phyloP scores from a whole-genome alignment of 2,888 invertebrate genomes.

The Portevinia maculata region DNA sequence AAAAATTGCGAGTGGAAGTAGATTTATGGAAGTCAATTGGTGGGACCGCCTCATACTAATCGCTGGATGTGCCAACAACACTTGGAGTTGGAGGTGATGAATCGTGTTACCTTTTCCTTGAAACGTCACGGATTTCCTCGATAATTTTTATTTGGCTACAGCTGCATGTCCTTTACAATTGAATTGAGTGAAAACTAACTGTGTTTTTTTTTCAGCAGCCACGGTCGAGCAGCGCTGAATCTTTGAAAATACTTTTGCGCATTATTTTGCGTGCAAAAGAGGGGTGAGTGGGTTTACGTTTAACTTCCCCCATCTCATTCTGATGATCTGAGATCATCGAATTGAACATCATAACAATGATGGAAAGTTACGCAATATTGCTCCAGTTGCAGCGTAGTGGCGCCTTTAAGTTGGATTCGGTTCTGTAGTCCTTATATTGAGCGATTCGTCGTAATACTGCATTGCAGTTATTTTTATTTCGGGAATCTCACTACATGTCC shows the following conservation, averaged over 20 bases:
- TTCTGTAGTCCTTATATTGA: neutral
- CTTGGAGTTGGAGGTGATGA: neutral
- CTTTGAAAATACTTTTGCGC: neutral
- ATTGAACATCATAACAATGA: neutral
- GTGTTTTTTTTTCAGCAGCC: neutral
- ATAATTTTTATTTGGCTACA: neutral
- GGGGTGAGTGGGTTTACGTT: neutral
- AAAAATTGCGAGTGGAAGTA: slow-evolving; percentile 24
- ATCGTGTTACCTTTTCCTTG: neutral
- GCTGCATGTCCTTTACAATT: neutral
- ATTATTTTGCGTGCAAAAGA: neutral
- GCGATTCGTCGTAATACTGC: neutral
- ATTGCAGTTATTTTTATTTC: neutral
- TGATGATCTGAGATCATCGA: slow-evolving; percentile 6
- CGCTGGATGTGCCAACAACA: neutral
- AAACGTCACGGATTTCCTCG: neutral
- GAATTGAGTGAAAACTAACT: neutral
- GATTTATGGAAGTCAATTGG: slow-evolving; percentile 45
- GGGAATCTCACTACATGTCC: slow-evolving; percentile 4
- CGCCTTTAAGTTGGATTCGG: neutral
- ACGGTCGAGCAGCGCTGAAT: neutral
- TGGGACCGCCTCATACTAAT: neutral
- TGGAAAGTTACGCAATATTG: slow-evolving; percentile 10
- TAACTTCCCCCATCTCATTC: neutral
- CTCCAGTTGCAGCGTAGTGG: neutral